These are phyloP conservation scores for Platynereis dumerilii DNA, from an alignment of 2,888 invertebrate genomes.

Conservation along the genomic window DNA sequence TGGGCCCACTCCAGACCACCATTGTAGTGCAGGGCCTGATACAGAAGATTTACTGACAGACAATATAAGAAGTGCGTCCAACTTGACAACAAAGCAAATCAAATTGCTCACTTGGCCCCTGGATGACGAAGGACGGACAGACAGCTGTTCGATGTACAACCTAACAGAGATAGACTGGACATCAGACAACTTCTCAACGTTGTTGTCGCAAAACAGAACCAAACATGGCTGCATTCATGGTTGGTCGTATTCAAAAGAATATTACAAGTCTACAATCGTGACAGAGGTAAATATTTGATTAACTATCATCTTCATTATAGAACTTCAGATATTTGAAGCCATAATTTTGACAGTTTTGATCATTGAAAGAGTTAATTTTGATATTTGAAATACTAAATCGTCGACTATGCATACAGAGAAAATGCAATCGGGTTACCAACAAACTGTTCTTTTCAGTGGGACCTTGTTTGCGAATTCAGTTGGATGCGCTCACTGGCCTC, in stretches of 20 bases:
- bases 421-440: too few relatives aligned
- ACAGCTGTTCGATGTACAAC: conserved; percentile 9
- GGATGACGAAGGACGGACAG: neutral
- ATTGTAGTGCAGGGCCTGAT: neutral
- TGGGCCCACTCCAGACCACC: conserved; percentile 18
- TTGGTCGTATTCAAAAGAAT: conserved; percentile 13
- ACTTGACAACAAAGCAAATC: neutral
- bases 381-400: too few relatives aligned
- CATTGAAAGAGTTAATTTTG: too few relatives aligned
- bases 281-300: conserved; percentile 13
- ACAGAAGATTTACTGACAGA: too few relatives aligned
- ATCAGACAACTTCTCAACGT: conserved; percentile 8
- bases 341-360: too few relatives aligned
- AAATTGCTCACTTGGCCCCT: neutral
- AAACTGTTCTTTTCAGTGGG: conserved; percentile 19
- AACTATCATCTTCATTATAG: too few relatives aligned
- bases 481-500: conserved; percentile 15
- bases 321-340: too few relatives aligned
- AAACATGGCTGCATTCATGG: neutral
- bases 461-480: conserved; percentile 15
- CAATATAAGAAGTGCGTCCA: too few relatives aligned
- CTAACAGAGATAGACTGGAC: conserved; percentile 19
- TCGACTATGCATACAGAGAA: too few relatives aligned
- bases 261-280: conserved; percentile 17
- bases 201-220: neutral